phyloP scores from a whole-genome alignment of 2,797 vertebrate species.

The Fundulus diaphanus region DNA sequence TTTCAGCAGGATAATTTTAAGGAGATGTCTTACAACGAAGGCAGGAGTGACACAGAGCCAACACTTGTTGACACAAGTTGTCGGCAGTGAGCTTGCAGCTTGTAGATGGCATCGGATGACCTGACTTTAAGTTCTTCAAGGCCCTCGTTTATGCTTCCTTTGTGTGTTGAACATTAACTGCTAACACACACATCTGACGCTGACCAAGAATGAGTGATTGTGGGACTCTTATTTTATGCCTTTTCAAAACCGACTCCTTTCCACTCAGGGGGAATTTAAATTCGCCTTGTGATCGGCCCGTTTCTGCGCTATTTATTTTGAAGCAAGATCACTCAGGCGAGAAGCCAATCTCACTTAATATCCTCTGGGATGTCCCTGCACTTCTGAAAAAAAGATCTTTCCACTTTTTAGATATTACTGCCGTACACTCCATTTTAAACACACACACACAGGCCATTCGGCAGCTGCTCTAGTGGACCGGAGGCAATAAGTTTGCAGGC shows the following conservation, averaged over 20 bases:
- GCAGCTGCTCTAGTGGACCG: slow-evolving; percentile 12
- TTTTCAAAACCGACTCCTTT: slow-evolving; percentile 4
- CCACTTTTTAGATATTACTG: slow-evolving; percentile 37
- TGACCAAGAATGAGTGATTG: not conserved
- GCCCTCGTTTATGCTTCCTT: not conserved
- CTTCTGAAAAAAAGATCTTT: slow-evolving; percentile 45
- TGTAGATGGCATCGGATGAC: not conserved
- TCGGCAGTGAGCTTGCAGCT: not conserved
- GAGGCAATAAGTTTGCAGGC: slow-evolving; percentile 16
- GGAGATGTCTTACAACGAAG: slow-evolving; percentile 25
- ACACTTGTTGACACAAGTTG: slow-evolving; percentile 3
- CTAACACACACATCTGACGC: not conserved
- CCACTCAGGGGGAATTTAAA: slow-evolving; percentile 17
- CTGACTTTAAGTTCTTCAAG: not conserved
- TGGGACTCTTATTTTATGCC: not conserved
- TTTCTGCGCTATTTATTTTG: slow-evolving; percentile 44
- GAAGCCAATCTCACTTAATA: slow-evolving; percentile 45
- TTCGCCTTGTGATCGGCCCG: slow-evolving; percentile 20
- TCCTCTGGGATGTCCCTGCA: slow-evolving; percentile 44
- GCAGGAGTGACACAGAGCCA: slow-evolving; percentile 15
- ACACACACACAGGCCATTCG: slow-evolving; percentile 27
- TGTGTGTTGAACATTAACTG: not conserved
- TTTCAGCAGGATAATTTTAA: slow-evolving; percentile 9
- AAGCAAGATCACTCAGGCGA: slow-evolving; percentile 39
- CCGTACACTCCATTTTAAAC: slow-evolving; percentile 39